Conservation (phyloP, 2,888 invertebrate genomes). For the Cancer borealis region DNA sequence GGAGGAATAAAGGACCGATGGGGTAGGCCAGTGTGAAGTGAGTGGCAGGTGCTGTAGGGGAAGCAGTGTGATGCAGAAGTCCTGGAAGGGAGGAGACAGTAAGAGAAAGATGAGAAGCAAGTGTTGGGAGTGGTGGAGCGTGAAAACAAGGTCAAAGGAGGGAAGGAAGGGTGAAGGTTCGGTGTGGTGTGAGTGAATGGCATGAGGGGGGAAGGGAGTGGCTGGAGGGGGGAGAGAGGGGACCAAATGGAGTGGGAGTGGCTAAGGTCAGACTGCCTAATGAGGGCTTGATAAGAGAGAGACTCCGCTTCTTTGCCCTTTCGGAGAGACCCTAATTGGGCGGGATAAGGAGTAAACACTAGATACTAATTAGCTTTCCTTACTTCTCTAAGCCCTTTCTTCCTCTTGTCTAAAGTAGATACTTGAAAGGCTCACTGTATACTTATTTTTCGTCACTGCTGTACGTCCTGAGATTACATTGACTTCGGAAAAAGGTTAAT, state of each 20-base stretch:
- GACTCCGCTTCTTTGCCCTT: background rate
- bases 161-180: background rate
- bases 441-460: background rate
- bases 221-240: background rate
- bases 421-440: background rate
- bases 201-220: background rate
- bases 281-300: background rate
- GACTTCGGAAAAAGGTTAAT: background rate
- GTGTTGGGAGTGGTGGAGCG: background rate
- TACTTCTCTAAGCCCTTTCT: background rate
- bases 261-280: constrained; percentile 6
- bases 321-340: background rate
- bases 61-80: background rate
- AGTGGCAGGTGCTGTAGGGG: background rate
- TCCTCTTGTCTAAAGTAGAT: background rate
- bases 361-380: constrained; percentile 1
- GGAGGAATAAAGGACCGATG: background rate
- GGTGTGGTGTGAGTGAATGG: background rate
- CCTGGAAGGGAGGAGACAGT: background rate
- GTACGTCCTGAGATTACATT: background rate
- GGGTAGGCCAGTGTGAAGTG: background rate
- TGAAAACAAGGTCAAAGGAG: background rate
- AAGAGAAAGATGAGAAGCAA: background rate
- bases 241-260: background rate
- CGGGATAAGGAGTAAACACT: background rate